A percentile compares a stretch with the other conserved stretches of the same genome.
phyloP scores from a whole-genome alignment of 2,888 invertebrate genomes.

The Dione vanillae region DNA sequence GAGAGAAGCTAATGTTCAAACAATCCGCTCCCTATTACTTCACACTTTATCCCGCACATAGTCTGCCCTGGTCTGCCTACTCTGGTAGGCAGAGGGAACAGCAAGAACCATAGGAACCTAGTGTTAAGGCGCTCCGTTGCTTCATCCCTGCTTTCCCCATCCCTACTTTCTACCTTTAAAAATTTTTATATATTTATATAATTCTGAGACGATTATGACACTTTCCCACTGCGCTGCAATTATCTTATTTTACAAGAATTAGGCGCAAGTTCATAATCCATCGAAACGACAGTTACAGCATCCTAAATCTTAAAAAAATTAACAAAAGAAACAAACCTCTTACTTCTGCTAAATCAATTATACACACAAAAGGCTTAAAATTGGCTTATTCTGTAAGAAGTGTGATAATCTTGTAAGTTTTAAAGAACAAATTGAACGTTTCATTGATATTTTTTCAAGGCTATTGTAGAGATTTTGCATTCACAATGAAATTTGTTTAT shows the following conservation, averaged over 20 bases:
- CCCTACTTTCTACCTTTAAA: no score
- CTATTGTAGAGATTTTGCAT: neutral
- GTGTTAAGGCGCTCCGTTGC: no score
- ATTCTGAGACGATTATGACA: neutral
- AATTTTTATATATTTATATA: no score
- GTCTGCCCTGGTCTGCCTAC: no score
- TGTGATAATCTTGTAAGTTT: conserved; percentile 32
- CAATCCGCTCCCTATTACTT: no score
- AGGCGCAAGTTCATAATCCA: neutral
- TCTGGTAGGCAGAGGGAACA: no score
- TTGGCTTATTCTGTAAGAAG: conserved; percentile 54
- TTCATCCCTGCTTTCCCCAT: no score
- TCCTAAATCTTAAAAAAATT: neutral
- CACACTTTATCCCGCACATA: no score
- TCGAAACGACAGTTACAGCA: neutral
- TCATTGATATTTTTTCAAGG: neutral
- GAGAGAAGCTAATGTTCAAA: no score
- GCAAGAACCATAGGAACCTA: no score
- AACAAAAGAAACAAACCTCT: conserved; percentile 42
- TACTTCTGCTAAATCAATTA: conserved; percentile 64
- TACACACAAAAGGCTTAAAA: conserved; percentile 62
- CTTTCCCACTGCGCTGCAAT: neutral
- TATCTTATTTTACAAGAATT: neutral
- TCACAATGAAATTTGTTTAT: conserved; percentile 8
- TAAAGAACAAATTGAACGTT: conserved; percentile 7